phyloP scores from a whole-genome alignment of 2,888 invertebrate genomes.

The Linnaemya tessellans region DNA sequence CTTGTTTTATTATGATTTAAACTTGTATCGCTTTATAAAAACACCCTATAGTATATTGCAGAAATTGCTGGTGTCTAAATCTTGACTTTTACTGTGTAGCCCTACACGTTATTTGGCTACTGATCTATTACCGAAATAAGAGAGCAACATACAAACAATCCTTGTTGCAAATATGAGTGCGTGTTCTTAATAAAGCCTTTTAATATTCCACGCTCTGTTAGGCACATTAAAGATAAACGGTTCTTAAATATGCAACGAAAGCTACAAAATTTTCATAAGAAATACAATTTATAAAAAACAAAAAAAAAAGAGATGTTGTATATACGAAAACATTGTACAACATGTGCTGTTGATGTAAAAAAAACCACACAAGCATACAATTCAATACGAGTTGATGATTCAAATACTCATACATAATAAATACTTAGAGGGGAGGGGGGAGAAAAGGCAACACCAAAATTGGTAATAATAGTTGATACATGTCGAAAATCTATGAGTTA shows the following conservation, averaged over 20 bases:
- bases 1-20: no score
- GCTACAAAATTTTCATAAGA: neutral
- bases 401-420: neutral
- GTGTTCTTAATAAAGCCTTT: no score
- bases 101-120: no score
- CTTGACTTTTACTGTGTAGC: no score
- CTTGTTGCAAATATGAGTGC: no score
- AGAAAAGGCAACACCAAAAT: slow-evolving; percentile 7
- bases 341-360: slow-evolving; percentile 2
- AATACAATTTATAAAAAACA: neutral
- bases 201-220: neutral
- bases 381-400: neutral
- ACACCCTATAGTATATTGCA: no score
- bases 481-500: slow-evolving; percentile 36
- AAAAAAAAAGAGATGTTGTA: no score
- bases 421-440: neutral
- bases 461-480: slow-evolving; percentile 54
- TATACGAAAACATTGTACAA: neutral
- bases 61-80: no score
- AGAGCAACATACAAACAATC: no score
- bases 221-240: neutral
- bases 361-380: neutral
- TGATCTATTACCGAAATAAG: no score
- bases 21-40: no score
- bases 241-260: neutral